These are phyloP conservation scores for Eudyptes chrysolophus DNA, from an alignment of 2,113 vertebrate genomes.

Conservation along the genomic window DNA sequence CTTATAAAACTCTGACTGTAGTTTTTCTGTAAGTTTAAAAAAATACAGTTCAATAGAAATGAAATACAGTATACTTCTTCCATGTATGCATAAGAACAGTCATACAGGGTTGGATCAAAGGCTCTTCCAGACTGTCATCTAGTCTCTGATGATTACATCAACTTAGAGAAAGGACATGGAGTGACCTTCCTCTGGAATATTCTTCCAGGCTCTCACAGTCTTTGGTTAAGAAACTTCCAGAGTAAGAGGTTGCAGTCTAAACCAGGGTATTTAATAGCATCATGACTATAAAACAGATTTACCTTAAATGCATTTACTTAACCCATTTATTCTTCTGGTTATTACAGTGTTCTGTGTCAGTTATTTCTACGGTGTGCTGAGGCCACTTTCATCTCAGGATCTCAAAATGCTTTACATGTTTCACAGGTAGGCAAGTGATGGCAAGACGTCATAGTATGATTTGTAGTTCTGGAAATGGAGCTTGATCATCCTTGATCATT, in stretches of 20 bases:
- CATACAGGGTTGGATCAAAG: not conserved
- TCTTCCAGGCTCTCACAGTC: not conserved
- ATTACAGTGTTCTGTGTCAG: not conserved
- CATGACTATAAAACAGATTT: not conserved
- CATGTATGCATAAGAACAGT: not conserved
- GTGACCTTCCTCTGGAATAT: not conserved
- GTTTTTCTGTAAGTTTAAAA: not conserved
- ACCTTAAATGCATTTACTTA: not conserved
- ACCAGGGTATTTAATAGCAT: not conserved
- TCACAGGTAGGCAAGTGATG: not conserved
- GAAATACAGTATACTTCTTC: not conserved
- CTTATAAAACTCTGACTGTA: not conserved
- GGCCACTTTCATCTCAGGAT: not conserved
- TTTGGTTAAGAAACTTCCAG: not conserved
- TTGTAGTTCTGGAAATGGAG: not conserved
- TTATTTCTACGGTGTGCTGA: not conserved
- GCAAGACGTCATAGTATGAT: not conserved
- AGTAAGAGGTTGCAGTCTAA: not conserved
- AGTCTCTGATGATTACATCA: not conserved
- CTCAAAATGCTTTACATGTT: not conserved
- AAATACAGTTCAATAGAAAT: not conserved
- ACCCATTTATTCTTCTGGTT: not conserved
- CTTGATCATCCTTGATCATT: not conserved
- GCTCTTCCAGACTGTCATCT: not conserved
- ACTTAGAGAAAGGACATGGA: not conserved